Evolutionary conservation across 2,888 invertebrate species (phyloP).

Genomic region (Ischnura elegans): DNA sequence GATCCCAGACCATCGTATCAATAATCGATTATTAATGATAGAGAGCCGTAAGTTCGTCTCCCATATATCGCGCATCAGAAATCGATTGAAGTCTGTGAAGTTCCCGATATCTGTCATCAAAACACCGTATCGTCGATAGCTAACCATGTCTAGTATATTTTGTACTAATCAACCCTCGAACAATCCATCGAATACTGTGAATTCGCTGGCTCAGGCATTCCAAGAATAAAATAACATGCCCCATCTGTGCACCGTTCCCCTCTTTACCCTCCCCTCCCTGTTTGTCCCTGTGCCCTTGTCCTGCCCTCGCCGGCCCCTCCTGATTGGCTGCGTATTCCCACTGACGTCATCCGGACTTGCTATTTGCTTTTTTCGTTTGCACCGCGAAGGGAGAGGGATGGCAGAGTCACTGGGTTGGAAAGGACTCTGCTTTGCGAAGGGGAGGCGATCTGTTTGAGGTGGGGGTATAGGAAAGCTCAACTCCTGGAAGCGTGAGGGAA

Average conservation of each 20-base stretch:
- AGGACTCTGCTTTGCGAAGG: not conserved
- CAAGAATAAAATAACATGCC: not conserved
- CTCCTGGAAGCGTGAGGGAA: not conserved
- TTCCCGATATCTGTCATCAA: too few relatives aligned
- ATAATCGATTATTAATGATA: too few relatives aligned
- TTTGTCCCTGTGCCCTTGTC: not conserved
- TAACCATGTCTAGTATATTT: too few relatives aligned
- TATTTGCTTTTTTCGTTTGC: not conserved
- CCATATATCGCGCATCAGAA: too few relatives aligned
- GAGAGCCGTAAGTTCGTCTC: too few relatives aligned
- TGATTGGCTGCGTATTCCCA: conserved; percentile 63
- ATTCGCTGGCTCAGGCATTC: not conserved
- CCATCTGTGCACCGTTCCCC: not conserved
- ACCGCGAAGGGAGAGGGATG: not conserved
- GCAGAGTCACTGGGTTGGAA: not conserved
- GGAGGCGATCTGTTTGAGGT: not conserved
- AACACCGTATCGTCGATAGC: too few relatives aligned
- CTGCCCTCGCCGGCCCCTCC: conserved; percentile 30
- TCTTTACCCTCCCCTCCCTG: not conserved
- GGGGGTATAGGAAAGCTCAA: too few relatives aligned
- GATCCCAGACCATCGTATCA: too few relatives aligned
- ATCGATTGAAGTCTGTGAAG: too few relatives aligned
- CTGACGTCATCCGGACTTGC: conserved; percentile 64
- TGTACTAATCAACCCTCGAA: too few relatives aligned
- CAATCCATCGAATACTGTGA: too few relatives aligned